Evolutionary conservation across 2,113 vertebrate genomes (phyloP), one percentile per base, ranked within the genome.

Genomic region (Carlito syrichta): DNA sequence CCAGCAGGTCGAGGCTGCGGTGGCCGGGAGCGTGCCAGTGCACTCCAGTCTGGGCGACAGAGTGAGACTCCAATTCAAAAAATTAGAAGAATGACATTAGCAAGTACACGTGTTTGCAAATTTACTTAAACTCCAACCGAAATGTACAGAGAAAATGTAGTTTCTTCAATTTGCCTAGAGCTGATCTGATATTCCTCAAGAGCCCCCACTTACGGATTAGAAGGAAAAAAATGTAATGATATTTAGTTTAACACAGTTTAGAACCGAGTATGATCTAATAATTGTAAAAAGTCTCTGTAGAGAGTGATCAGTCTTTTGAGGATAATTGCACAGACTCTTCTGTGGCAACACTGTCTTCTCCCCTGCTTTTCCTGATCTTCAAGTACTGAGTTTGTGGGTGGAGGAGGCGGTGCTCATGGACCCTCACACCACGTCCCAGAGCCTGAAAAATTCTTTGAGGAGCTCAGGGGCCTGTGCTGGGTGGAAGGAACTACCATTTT

Each of bases 131-230:
- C 4, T 52, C 48, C 19, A 74, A 60, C 12, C 73, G 48, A 68
- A 85, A 86, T 89, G 54, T 38, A 6, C 20, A 62, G 69, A 96
- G 69, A 95, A 95, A 96, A 68, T 58, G 35, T 69, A 93, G 62
- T 78, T 95, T 78, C 30, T 88, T 88, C 71, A 56, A 19, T 84
- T 96, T 95, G 38, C 78, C 76, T 79, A 14, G 6, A 86, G 40
- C 25, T 71, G 30, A 58, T 83, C 35, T 84, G 38, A 35, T 87
- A 78, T 54, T 77, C 13, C 22, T 66, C 14, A 93, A 73, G 38
- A 85, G 86, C 22, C 11, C 2, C 25, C 16, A 43, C 22, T 94
- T 93, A 68, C 13, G 17, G 3, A 17, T 63, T 73, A 22, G 19
- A 69, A 88, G 63, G 66, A 50, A 78, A 82, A n/a, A 86, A 79